Evolutionary conservation across 2,113 vertebrate genomes (phyloP), one percentile per base, ranked within the genome.

Genomic region (Neopipo cinnamomea): DNA sequence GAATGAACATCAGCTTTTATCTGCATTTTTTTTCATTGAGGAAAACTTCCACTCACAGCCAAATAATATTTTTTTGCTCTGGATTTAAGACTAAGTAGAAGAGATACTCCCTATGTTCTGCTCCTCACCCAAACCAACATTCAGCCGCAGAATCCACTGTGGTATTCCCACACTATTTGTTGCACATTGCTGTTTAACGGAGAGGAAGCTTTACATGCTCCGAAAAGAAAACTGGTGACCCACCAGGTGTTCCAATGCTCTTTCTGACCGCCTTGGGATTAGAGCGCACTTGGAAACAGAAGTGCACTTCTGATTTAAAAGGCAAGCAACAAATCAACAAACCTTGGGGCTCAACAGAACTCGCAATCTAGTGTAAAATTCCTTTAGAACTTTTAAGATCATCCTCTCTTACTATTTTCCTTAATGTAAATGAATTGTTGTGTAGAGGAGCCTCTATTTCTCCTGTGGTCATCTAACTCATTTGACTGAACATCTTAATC

Each of bases 401-500:
- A 50, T 74, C 55, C 71, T 66, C 85, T 75, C 50, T 79, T 78
- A 75, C 53, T 85, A n/a, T 89, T 86, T 89, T 53, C 33, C 58
- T 78, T 72, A 75, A 62, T 31, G 39, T 88, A 96, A 94, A 95
- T 85, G 41, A 96, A 85, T 10, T 95, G 66, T 42, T 44, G 27
- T 55, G 42, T 47, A 74, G 23, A 93, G 37, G 27, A 92, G 25
- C 24, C 42, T 89, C 59, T 81, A 2, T 74, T 94, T 94, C 81
- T 96, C 91, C 93, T 61, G 86, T 53, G 88, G 79, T 96, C 89
- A 92, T 93, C 92, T 79, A 80, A 96, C 88, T 96, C 66, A 93
- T 80, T 93, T 92, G 56, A 76, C 56, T 9, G 76, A 96, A 90
- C 70, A 70, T 78, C 81, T 68, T 95, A 80, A 95, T 89, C 93